Base-by-base conservation (phyloP, 2,888 invertebrate species). In the Autographa pulchrina region DNA sequence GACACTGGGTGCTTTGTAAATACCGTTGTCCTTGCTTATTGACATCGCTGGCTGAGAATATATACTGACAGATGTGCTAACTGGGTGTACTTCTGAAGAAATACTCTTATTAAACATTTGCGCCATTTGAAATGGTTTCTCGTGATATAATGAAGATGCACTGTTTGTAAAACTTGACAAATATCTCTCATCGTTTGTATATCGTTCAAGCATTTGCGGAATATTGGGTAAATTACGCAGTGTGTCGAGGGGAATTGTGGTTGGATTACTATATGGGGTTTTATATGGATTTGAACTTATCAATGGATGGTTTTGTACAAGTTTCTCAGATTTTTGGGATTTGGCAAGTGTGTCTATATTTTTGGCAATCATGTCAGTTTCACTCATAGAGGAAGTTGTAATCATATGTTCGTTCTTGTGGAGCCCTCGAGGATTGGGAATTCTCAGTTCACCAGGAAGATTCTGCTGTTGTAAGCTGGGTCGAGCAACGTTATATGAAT, bases 181-280 rank as follows among this genome's bases (percentile, higher is more conserved):
- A 88, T 96, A 96, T 74, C 96, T 91, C 80, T 97, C 96, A 62
- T 97, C 96, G 77, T 95, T 96, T 2, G 93, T 88, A 86, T 96
- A 96, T 60, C 97, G 90, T 83, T 97, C 97, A 61, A 97, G 92
- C 90, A 97, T 96, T 89, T 97, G 97, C 16, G 96, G 96, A 72
- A 97, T 92, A 86, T 96, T 96, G 7, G 96, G 95, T 72, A 97
- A 89, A 88, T 96, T 96, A 56, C 96, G 91, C 72, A 96, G 87
- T 58, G 95, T 93, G 65, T 96, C 96, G 70, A 96, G 92, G 56
- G 96, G 94, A 63, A 96, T 89, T 14, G 94, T 80, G 1, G 95
- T 86, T 76, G 95, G 90, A 64, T 90, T 85, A 74, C 89, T 91
- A 68, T 94, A 95, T 11, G 94, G 91, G 43, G 93, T 89, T 85